Base-by-base conservation (phyloP, 2,888 invertebrate genomes). In the Phorcus lineatus region DNA sequence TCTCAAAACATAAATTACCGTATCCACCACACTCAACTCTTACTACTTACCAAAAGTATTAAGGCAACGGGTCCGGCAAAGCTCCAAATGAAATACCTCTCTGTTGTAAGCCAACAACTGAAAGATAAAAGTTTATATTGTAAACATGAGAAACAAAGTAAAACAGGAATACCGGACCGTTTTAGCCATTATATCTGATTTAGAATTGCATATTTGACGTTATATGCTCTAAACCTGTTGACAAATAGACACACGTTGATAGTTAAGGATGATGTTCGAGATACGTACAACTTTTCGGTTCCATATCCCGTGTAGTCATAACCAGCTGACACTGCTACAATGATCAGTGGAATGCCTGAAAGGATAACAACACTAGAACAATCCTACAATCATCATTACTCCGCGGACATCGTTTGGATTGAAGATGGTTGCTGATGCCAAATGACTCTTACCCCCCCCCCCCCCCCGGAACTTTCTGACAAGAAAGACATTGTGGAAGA, bases 91-190 rank as follows among this genome's bases (percentile, higher is more conserved):
- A 91, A 91, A 80, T 82, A 84, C 22, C 84, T 75, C n/a, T 89
- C 88, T 75, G 88, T 86, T 0, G 89, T 89, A 79, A 91, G 78
- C 91, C 91, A 91, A 81, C 91, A 91, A 78, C 91, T 91, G 85
- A 9, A 86, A 83, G 52, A 36, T n/a, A 81, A 77, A 40, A 1
- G 1, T 47, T 47, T 13, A 36, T 6, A 36, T 6, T 36, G 3
- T 36, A 36, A 36, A 47, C 36, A 7, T 36, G 36, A 36, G 36
- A 36, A 36, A n/a, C 7, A 36, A 36, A 36, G 7, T 36, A 36
- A 36, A 36, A 4, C 4, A 4, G 36, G 36, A 36, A n/a, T n/a
- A n/a, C n/a, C n/a, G n/a, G n/a, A n/a, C n/a, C n/a, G n/a, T n/a
- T n/a, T n/a, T n/a, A n/a, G n/a, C n/a, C n/a, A n/a, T n/a, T n/a